Conservation (phyloP, 1,140 invertebrate genomes). For the Eriocheir sinensis region DNA sequence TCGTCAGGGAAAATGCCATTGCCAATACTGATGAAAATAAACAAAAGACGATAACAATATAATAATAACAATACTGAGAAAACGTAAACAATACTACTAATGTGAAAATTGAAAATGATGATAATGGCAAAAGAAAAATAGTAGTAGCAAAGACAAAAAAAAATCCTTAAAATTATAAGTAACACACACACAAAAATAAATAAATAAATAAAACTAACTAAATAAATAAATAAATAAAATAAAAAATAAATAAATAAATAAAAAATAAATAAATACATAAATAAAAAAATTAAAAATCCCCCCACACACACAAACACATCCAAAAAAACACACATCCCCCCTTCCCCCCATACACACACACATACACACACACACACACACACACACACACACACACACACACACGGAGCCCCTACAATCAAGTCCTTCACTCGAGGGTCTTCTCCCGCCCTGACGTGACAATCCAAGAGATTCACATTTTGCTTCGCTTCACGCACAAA, state of each 20-base stretch:
- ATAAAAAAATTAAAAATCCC: no score
- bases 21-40: no score
- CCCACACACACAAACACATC: no score
- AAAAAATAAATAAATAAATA: no score
- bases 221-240: no score
- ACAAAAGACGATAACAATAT: no score
- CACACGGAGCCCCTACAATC: no score
- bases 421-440: neutral
- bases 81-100: no score
- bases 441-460: neutral
- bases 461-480: neutral
- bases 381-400: constrained; percentile 10
- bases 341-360: neutral
- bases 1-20: no score
- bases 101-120: no score
- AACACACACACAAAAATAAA: neutral
- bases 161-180: neutral
- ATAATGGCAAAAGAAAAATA: neutral
- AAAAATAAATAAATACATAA: neutral
- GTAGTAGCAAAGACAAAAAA: neutral
- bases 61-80: no score
- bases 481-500: neutral
- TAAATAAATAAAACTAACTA: no score
- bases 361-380: neutral
- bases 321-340: neutral